Evolutionary conservation across 37 sponge, comb jelly and placozoan genomes (phyloP).

Genomic region (Diacarnus erythraeanus): DNA sequence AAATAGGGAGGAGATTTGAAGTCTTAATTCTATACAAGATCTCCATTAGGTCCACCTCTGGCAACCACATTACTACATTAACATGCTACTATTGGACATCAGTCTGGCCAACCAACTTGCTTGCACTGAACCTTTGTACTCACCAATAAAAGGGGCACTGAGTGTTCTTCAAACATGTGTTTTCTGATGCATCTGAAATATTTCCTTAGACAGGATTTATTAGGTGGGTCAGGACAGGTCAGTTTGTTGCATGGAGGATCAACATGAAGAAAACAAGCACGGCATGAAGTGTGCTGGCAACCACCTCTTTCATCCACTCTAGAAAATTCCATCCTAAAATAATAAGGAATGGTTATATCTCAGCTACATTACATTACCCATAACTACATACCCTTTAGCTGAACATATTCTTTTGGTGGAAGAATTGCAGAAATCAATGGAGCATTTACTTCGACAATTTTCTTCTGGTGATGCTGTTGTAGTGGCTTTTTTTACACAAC

Average conservation of each 20-base stretch:
- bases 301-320: not conserved
- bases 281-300: slow-evolving; percentile 64
- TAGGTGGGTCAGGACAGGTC: slow-evolving; percentile 37
- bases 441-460: slow-evolving; percentile 19
- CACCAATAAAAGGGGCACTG: not conserved
- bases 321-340: slow-evolving; percentile 2
- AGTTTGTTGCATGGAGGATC: slow-evolving; percentile 19
- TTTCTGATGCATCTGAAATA: slow-evolving; percentile 29
- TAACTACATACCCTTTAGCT: slow-evolving; percentile 27
- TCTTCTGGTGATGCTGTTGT: not conserved
- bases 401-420: slow-evolving; percentile 39
- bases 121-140: too few species aligned
- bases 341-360: not conserved
- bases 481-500: too few species aligned
- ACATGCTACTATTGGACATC: too few species aligned
- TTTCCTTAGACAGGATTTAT: slow-evolving; percentile 36
- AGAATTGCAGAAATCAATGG: slow-evolving; percentile 21
- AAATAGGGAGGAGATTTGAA: too few species aligned
- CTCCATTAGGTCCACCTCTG: too few species aligned
- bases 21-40: too few species aligned
- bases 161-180: slow-evolving; percentile 23
- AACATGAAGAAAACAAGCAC: slow-evolving; percentile 35
- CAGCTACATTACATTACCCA: not conserved
- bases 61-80: not conserved
- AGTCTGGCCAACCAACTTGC: too few species aligned